Conservation (phyloP, 2,888 invertebrate genomes). For the Drosophila hamatofila region DNA sequence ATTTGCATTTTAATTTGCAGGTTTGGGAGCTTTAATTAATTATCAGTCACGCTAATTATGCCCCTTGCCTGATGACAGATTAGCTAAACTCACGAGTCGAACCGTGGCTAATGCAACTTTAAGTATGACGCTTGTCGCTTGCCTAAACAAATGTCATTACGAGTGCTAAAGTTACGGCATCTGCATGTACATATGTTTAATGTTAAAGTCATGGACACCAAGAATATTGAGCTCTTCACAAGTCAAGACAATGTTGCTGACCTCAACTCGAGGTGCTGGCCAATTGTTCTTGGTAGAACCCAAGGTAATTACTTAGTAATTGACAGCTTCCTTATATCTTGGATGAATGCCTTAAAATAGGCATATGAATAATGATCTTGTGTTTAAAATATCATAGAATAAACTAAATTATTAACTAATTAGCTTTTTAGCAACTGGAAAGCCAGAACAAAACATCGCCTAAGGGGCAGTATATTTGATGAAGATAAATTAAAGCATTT, state of each 20-base stretch:
- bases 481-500: background rate
- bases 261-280: background rate
- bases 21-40: slow-evolving; percentile 27
- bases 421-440: background rate
- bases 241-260: background rate
- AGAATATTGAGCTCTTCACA: background rate
- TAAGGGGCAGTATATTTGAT: background rate
- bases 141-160: slow-evolving; percentile 10
- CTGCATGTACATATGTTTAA: background rate
- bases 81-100: slow-evolving; percentile 15
- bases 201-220: slow-evolving; percentile 11
- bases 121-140: slow-evolving; percentile 7
- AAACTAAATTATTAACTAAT: background rate
- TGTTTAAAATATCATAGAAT: background rate
- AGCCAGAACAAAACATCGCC: background rate
- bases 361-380: background rate
- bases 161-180: background rate
- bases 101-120: slow-evolving; percentile 24
- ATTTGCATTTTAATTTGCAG: slow-evolving; percentile 33
- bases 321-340: slow-evolving; percentile 1
- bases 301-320: background rate
- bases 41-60: slow-evolving; percentile 49
- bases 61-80: slow-evolving; percentile 31
- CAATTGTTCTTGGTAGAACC: background rate
- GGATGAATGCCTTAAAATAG: background rate